These are phyloP conservation scores for Carlito syrichta DNA, from an alignment of 2,113 vertebrate genomes.

Conservation along the genomic window DNA sequence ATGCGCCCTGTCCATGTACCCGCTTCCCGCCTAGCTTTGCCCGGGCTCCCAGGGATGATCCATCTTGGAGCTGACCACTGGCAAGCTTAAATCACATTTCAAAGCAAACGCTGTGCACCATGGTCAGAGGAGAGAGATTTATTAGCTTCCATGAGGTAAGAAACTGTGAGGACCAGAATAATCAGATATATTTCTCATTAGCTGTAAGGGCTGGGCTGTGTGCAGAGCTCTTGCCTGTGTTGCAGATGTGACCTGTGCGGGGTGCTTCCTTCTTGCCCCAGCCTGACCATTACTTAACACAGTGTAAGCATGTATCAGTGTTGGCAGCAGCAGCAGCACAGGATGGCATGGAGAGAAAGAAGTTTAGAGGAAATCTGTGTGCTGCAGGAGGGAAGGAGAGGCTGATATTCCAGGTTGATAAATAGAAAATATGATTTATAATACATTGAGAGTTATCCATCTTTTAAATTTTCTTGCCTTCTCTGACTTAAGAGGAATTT, in stretches of 20 bases:
- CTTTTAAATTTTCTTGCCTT: too few species aligned
- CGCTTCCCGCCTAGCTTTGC: rapidly evolving
- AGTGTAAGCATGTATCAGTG: not conserved
- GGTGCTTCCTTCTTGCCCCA: not conserved
- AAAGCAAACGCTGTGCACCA: not conserved
- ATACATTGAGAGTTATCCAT: too few species aligned
- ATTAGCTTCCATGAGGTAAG: conserved; percentile 31
- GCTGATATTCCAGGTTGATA: too few species aligned
- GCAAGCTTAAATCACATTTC: conserved; percentile 4
- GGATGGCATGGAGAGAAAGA: rapidly evolving
- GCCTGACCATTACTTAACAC: too few species aligned
- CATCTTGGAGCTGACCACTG: not conserved
- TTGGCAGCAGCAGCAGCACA: rapidly evolving
- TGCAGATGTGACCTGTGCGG: rapidly evolving
- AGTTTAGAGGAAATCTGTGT: not conserved
- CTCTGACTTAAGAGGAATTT: too few species aligned
- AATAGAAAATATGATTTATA: too few species aligned
- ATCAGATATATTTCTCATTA: conserved; percentile 37
- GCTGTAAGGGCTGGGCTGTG: too few species aligned
- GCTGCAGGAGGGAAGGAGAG: not conserved
- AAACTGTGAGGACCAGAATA: not conserved
- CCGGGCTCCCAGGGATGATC: not conserved
- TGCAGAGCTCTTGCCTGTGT: rapidly evolving
- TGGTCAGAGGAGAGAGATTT: not conserved
- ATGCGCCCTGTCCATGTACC: not conserved